Conservation (phyloP, 2,888 invertebrate species). For the Amitus sp. region DNA sequence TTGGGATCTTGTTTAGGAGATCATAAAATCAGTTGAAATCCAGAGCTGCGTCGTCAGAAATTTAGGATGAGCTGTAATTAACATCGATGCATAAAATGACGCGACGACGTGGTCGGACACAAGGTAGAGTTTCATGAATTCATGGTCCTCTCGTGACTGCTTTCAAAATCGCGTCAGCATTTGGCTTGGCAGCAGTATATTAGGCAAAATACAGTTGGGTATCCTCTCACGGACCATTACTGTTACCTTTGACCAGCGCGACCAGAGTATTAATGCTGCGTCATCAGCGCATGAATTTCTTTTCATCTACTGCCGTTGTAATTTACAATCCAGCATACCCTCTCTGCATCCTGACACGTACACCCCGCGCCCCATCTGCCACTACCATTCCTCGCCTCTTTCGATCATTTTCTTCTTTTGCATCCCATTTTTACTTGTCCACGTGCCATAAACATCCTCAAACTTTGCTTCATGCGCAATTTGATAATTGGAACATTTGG, state of each 20-base stretch:
- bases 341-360: slow-evolving; percentile 25
- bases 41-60: not conserved
- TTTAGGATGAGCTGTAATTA: slow-evolving; percentile 17
- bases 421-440: not conserved
- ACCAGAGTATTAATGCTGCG: slow-evolving; percentile 61
- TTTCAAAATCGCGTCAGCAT: slow-evolving; percentile 63
- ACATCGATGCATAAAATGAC: slow-evolving; percentile 38
- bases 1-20: too few relatives aligned
- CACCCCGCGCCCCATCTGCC: slow-evolving; percentile 27
- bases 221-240: slow-evolving; percentile 66
- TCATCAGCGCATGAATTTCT: slow-evolving; percentile 65
- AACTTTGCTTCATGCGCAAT: slow-evolving; percentile 14
- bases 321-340: slow-evolving; percentile 56
- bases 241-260: slow-evolving; percentile 65
- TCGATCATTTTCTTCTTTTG: slow-evolving; percentile 6
- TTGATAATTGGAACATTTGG: too few relatives aligned
- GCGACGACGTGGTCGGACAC: slow-evolving; percentile 38
- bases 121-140: slow-evolving; percentile 39
- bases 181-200: slow-evolving; percentile 63
- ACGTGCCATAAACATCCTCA: slow-evolving; percentile 12
- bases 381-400: slow-evolving; percentile 10
- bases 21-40: too few relatives aligned
- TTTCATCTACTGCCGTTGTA: slow-evolving; percentile 55
- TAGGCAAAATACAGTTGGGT: slow-evolving; percentile 63
- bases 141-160: slow-evolving; percentile 39